phyloP scores from a whole-genome alignment of 2,113 vertebrate species.

The Erythrocebus patas region DNA sequence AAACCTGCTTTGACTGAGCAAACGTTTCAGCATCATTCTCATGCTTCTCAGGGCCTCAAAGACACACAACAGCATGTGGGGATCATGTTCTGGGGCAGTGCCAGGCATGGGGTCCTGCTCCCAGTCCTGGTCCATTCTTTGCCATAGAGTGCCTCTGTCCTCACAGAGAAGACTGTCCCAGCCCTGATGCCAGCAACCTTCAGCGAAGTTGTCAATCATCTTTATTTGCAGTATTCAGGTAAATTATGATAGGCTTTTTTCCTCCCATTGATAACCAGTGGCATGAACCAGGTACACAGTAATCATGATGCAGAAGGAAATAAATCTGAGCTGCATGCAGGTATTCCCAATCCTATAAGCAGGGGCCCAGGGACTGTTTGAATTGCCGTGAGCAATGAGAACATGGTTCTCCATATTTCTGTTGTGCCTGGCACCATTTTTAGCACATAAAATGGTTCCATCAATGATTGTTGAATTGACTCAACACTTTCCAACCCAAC shows the following conservation, averaged over 20 bases:
- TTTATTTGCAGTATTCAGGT: not conserved
- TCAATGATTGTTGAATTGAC: not conserved
- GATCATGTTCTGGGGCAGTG: not conserved
- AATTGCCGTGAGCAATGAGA: not conserved
- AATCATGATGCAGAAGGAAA: conserved; percentile 25
- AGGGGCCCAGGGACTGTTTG: not conserved
- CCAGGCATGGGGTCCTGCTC: not conserved
- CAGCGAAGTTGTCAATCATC: not conserved
- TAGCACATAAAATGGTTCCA: not conserved
- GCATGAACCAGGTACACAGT: not conserved
- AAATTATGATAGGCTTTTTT: conserved; percentile 14
- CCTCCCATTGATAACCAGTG: not conserved
- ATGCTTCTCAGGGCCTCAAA: not conserved
- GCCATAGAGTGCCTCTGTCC: not conserved
- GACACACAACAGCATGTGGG: not conserved
- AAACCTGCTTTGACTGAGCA: not conserved
- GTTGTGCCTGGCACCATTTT: not conserved
- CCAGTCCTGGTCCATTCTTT: not conserved
- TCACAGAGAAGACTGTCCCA: not conserved
- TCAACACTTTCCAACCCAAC: not conserved
- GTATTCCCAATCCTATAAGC: not conserved
- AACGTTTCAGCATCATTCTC: not conserved
- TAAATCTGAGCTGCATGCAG: not conserved
- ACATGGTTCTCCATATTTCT: not conserved
- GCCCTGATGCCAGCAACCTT: not conserved